Evolutionary conservation across 2,113 vertebrate genomes (phyloP).

Genomic region (Corythornis cristatus): DNA sequence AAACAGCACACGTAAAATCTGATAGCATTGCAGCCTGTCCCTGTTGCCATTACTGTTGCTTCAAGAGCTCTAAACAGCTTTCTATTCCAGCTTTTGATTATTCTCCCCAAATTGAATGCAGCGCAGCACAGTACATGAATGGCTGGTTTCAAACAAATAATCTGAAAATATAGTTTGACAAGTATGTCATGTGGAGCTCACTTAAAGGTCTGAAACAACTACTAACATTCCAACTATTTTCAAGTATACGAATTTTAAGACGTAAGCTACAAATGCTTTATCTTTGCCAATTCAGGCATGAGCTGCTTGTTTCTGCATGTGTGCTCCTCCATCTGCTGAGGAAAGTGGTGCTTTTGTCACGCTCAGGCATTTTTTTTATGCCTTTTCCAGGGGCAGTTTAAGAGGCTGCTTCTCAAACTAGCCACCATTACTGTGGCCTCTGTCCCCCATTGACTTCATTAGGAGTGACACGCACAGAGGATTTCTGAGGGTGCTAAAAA

Average conservation of each 20-base stretch:
- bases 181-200: background rate
- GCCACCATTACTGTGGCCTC: background rate
- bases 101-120: slow-evolving; percentile 4
- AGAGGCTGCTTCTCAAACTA: background rate
- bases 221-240: background rate
- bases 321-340: background rate
- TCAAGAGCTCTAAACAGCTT: slow-evolving; percentile 37
- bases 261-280: background rate
- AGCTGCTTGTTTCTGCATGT: background rate
- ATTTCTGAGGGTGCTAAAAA: slow-evolving; percentile 41
- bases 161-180: background rate
- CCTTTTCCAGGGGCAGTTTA: background rate
- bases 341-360: background rate
- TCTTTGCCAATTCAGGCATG: slow-evolving; percentile 12
- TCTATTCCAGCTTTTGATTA: slow-evolving; percentile 31
- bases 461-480: background rate
- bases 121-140: background rate
- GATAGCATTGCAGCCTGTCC: slow-evolving; percentile 22
- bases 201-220: slow-evolving; percentile 4
- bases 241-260: slow-evolving; percentile 28
- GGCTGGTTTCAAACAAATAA: slow-evolving; percentile 29
- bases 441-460: slow-evolving; percentile 1
- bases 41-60: background rate
- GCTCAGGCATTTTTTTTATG: background rate
- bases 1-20: slow-evolving; percentile 18